Evolutionary conservation across 2,797 vertebrate genomes (phyloP).

Genomic region (Danio kyathit): DNA sequence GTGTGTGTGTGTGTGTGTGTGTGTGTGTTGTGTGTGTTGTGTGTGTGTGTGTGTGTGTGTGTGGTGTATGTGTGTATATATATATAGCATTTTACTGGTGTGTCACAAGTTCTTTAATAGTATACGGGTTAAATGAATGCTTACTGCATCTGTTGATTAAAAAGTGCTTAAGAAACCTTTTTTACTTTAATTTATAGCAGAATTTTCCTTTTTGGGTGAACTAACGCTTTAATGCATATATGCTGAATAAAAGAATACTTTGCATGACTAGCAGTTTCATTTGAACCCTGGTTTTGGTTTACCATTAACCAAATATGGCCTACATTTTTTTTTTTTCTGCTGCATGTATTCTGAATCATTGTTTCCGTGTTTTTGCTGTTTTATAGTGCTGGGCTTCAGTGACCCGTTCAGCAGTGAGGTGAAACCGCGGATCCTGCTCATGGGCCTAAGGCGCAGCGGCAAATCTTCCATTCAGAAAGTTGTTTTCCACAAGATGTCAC

Average conservation of each 20-base stretch:
- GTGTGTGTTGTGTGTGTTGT: no score
- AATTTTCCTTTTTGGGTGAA: background rate
- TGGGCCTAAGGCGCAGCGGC: constrained; percentile 93
- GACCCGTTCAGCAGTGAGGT: constrained; percentile 90
- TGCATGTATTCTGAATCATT: background rate
- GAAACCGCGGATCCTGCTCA: constrained; percentile 93
- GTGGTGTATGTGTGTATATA: no score
- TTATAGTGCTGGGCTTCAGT: constrained; percentile 85
- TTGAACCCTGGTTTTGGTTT: background rate
- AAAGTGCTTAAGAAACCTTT: no score
- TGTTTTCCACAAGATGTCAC: constrained; percentile 93
- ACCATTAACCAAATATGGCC: constrained; percentile 16
- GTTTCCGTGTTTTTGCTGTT: constrained; percentile 43
- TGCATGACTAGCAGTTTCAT: background rate
- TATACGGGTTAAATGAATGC: no score
- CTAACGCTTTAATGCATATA: no score
- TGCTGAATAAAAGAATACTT: background rate
- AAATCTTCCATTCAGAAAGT: constrained; percentile 98
- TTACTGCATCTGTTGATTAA: no score
- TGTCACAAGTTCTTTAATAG: no score
- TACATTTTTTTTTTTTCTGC: background rate
- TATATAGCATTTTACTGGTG: no score
- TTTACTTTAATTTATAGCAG: no score
- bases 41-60: no score
- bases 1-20: no score